Conservation (phyloP, 2,113 vertebrate genomes). For the Stercorarius parasiticus region DNA sequence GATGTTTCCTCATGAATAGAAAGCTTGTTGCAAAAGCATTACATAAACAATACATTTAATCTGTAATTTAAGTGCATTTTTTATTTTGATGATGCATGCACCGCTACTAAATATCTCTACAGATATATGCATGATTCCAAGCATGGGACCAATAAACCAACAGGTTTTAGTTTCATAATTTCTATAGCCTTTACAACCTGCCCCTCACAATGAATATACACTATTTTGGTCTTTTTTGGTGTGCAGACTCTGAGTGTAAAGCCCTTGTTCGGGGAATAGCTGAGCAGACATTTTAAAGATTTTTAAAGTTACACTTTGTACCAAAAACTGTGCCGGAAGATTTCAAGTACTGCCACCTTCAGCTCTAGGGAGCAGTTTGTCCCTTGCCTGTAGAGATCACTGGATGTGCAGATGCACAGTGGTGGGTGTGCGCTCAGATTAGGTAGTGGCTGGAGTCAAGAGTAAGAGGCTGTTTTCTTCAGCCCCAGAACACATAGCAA, state of each 20-base stretch:
- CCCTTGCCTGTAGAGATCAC: neutral
- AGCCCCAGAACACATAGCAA: neutral
- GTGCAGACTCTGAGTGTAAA: neutral
- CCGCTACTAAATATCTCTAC: neutral
- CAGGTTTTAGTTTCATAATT: neutral
- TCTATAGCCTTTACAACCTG: neutral
- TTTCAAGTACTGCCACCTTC: neutral
- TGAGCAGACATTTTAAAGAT: neutral
- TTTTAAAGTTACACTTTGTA: neutral
- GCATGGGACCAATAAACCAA: too few relatives aligned
- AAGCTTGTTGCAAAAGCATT: neutral
- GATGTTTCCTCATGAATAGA: neutral
- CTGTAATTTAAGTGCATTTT: neutral
- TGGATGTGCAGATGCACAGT: neutral
- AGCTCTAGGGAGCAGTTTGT: neutral
- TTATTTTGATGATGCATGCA: neutral
- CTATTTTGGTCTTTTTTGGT: neutral
- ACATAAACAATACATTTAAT: neutral
- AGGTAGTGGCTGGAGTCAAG: neutral
- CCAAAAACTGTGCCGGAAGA: neutral
- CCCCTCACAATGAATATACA: neutral
- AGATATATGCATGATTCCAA: neutral
- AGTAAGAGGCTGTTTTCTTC: neutral
- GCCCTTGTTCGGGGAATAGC: neutral
- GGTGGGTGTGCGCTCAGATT: neutral